Conservation (phyloP, 2,113 vertebrate species). For the Oncorhynchus nerka region DNA sequence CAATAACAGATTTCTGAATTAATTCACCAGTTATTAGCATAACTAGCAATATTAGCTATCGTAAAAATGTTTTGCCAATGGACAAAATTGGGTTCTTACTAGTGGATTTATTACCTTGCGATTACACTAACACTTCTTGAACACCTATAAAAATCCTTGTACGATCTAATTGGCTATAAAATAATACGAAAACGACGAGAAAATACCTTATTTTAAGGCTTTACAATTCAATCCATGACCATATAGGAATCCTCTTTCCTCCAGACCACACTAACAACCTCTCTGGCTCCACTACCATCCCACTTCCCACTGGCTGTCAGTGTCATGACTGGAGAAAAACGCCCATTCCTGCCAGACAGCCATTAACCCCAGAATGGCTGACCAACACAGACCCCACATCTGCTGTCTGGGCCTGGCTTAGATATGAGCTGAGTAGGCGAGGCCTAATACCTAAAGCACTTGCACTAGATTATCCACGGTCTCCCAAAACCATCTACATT, state of each 20-base stretch:
- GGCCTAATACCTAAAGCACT: constrained; percentile 12
- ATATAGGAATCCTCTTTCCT: background rate
- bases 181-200: background rate
- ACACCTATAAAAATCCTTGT: background rate
- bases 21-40: background rate
- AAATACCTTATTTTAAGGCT: background rate
- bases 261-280: background rate
- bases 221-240: background rate
- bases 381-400: background rate
- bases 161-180: background rate
- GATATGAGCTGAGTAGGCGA: background rate
- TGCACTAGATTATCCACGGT: constrained; percentile 13
- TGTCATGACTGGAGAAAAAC: constrained; percentile 6
- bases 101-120: background rate
- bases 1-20: too few relatives aligned
- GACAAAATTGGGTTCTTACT: background rate
- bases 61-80: background rate
- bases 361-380: constrained; percentile 15
- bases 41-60: too few relatives aligned
- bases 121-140: background rate
- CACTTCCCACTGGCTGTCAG: constrained; percentile 3
- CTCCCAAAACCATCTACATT: background rate
- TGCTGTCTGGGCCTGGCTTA: background rate
- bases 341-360: constrained; percentile 7
- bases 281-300: background rate